These are phyloP conservation scores for Platanista minor DNA, from an alignment of 2,113 vertebrate species.

Conservation along the genomic window DNA sequence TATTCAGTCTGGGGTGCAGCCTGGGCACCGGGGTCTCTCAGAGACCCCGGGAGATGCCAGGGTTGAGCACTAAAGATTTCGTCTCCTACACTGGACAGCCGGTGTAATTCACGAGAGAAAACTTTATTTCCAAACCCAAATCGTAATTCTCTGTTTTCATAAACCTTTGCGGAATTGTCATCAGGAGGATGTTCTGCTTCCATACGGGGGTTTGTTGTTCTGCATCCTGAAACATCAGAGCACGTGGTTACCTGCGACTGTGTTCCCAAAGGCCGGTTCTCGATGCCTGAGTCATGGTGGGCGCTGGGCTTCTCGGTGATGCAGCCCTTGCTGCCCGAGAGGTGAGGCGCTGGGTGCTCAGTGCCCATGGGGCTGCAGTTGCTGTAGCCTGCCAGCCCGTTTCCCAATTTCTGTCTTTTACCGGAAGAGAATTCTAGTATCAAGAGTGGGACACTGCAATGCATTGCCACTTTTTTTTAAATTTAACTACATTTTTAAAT, in stretches of 20 bases:
- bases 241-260: accelerated
- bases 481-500: not conserved
- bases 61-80: accelerated
- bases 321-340: accelerated
- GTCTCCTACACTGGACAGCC: not conserved
- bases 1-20: accelerated
- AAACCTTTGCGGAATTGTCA: accelerated
- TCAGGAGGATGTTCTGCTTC: accelerated
- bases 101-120: not conserved
- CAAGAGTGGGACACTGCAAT: accelerated
- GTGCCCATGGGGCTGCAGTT: accelerated
- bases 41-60: not conserved
- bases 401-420: not conserved
- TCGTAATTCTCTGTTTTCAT: accelerated
- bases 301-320: accelerated
- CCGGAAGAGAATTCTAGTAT: not conserved
- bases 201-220: not conserved
- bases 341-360: accelerated
- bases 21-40: not conserved
- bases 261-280: not conserved
- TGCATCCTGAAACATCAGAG: not conserved
- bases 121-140: no score
- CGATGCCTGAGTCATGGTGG: accelerated
- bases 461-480: not conserved
- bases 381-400: accelerated